These are phyloP conservation scores for Propithecus coquereli DNA, from an alignment of 2,113 vertebrate species.

Conservation along the genomic window DNA sequence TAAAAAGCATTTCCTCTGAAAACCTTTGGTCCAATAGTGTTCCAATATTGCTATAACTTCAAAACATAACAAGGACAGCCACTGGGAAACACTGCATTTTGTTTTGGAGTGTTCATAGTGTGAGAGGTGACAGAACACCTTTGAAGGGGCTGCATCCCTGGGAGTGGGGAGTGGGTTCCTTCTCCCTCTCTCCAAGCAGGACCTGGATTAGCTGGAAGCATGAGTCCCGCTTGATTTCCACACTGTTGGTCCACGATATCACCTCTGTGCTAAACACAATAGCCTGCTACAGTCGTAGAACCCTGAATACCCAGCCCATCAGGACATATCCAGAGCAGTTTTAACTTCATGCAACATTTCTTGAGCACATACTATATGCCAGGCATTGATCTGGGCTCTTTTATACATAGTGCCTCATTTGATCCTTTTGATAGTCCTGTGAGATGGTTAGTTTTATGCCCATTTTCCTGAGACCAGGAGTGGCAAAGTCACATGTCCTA, in stretches of 20 bases:
- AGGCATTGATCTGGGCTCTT: neutral
- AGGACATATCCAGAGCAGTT: neutral
- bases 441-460: neutral
- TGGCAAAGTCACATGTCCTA: neutral
- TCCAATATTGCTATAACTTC: neutral
- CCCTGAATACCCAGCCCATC: neutral
- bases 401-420: neutral
- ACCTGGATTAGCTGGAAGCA: neutral
- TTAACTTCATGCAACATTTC: neutral
- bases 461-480: neutral
- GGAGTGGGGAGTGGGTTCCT: neutral
- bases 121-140: neutral
- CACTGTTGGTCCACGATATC: neutral
- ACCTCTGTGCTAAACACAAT: neutral
- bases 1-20: constrained; percentile 32
- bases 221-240: neutral
- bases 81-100: neutral
- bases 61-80: neutral
- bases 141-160: neutral
- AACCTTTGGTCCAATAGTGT: neutral
- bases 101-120: neutral
- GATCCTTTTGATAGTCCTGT: neutral
- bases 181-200: neutral
- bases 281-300: neutral
- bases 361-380: neutral